Percentiles rank a stretch among this genome's conserved stretches.
Conservation (phyloP, 1,140 invertebrate species). For the Plectrocnemia conspersa region DNA sequence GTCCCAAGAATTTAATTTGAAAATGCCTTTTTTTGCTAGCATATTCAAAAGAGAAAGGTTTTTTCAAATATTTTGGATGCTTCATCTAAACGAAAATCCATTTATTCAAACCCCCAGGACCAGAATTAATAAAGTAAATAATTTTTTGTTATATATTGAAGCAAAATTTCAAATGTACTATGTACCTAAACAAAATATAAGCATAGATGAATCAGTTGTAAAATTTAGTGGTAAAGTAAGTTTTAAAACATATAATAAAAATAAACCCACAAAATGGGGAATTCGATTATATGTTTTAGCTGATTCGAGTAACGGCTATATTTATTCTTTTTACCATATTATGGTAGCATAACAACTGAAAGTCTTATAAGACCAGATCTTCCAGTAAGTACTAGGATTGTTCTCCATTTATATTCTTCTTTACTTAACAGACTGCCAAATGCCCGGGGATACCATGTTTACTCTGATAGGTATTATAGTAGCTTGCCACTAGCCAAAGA, state of each 20-base stretch:
- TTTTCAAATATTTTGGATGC: constrained; percentile 18
- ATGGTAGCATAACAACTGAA: constrained; percentile 28
- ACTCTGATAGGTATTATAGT: constrained; percentile 28
- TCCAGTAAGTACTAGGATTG: constrained; percentile 29
- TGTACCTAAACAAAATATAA: constrained; percentile 20
- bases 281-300: constrained; percentile 28
- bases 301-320: constrained; percentile 29
- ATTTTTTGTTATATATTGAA: constrained; percentile 18
- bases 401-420: constrained; percentile 31
- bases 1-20: not conserved
- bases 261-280: constrained; percentile 32
- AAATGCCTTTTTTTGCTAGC: constrained; percentile 8
- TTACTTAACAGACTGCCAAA: constrained; percentile 22
- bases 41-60: constrained; percentile 14
- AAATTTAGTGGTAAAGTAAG: constrained; percentile 26
- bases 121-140: constrained; percentile 25
- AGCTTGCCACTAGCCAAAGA: constrained; percentile 29
- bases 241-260: constrained; percentile 27
- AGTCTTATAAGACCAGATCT: constrained; percentile 24
- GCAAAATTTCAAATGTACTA: constrained; percentile 20
- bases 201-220: constrained; percentile 26
- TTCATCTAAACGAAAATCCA: constrained; percentile 10
- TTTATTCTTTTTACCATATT: constrained; percentile 30
- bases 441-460: constrained; percentile 29
- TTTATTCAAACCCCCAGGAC: constrained; percentile 5